Conservation (phyloP, 1,140 invertebrate species). For the Scaptodrosophila lebanonensis region DNA sequence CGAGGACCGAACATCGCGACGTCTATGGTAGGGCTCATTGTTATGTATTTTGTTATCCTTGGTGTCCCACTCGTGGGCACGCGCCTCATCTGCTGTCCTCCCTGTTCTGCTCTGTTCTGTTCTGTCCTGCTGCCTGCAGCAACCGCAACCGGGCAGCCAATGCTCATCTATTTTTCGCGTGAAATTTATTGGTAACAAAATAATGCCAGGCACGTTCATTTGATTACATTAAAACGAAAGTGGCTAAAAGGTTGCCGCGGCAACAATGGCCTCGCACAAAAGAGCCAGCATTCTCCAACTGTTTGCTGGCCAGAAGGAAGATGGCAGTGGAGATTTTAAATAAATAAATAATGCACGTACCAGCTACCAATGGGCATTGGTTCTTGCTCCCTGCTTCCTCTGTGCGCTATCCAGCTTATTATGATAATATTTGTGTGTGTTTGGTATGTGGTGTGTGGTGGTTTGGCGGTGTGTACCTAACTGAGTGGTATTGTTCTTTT, state of each 20-base stretch:
- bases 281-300: neutral
- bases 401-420: too few species aligned
- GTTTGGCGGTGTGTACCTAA: too few species aligned
- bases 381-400: neutral
- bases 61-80: conserved; percentile 9
- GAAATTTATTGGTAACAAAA: conserved; percentile 69
- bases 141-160: conserved; percentile 27
- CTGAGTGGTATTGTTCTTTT: too few species aligned
- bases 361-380: conserved; percentile 3
- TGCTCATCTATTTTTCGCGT: conserved; percentile 60
- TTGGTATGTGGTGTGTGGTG: neutral
- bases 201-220: conserved; percentile 74
- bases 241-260: conserved; percentile 67
- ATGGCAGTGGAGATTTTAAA: conserved; percentile 51
- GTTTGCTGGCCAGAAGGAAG: neutral
- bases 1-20: too few species aligned
- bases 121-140: too few species aligned
- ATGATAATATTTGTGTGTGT: neutral
- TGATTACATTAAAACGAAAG: conserved; percentile 75
- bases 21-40: too few species aligned
- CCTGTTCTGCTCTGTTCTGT: too few species aligned
- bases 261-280: neutral
- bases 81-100: too few species aligned
- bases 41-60: conserved; percentile 44
- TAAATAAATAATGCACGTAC: conserved; percentile 70